Percentiles rank a stretch among this genome's conserved stretches.
Evolutionary conservation across 2,113 vertebrate species (phyloP).

Genomic region (Ptychochromis oligacanthus): DNA sequence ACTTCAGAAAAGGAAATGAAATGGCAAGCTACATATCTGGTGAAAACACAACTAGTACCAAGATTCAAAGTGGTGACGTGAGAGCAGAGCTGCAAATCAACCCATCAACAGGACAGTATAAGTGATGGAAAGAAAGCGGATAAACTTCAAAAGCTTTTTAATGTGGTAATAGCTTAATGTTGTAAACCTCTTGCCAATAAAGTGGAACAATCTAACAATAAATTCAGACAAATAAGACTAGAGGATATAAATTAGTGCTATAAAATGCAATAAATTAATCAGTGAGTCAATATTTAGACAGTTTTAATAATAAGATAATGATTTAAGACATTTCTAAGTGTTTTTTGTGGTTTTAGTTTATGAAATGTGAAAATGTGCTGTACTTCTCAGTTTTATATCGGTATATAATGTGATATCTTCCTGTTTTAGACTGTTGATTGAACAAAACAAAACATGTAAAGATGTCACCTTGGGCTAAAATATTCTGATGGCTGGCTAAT

Average conservation of each 20-base stretch:
- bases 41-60: neutral
- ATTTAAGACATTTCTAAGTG: neutral
- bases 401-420: too few relatives aligned
- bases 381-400: too few relatives aligned
- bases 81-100: neutral
- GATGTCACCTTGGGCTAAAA: too few relatives aligned
- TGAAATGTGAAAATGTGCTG: too few relatives aligned
- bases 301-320: neutral
- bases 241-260: neutral
- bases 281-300: neutral
- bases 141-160: neutral
- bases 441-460: too few relatives aligned
- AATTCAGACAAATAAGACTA: neutral
- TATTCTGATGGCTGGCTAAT: too few relatives aligned
- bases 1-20: neutral
- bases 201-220: neutral
- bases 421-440: too few relatives aligned
- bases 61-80: neutral
- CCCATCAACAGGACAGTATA: neutral
- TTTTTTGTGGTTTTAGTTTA: neutral
- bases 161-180: neutral
- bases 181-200: neutral
- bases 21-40: neutral
- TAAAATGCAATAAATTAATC: rapidly evolving
- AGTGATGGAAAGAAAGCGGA: neutral